Evolutionary conservation across 2,888 invertebrate species (phyloP), one percentile per base, ranked within the genome.

Genomic region (Agrotis puta): DNA sequence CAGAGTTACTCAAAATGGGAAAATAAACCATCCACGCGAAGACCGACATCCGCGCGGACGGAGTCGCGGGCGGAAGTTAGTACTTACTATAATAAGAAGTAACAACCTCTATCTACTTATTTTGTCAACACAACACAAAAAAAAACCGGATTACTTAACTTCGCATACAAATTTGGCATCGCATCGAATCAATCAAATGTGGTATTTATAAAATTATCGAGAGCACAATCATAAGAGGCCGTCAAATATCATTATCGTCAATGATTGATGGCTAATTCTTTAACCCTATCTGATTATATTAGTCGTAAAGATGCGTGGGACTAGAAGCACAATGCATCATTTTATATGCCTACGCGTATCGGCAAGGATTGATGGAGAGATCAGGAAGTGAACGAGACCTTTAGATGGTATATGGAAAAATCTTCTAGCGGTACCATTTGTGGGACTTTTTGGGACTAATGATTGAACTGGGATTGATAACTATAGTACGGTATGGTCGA

Each of bases 191-290:
- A 84, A 85, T 84, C 85, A 85, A 85, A 83, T 65, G 81, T 84
- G 86, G 87, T 90, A 91, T 90, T 91, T 90, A 90, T 88, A 85
- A 88, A 86, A 87, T 91, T 94, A 94, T 94, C 94, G 85, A 85
- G 82, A 83, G 88, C 87, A 90, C 86, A 88, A 94, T 93, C 93
- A 87, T 92, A 93, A 93, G 90, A 91, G 90, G 88, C 89, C 91
- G 94, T 95, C 95, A 94, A 94, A 94, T 94, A 92, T 93, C 90
- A 94, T 94, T 95, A 94, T 94, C 94, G 90, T 92, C 90, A 89
- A 93, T 95, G 95, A 95, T 95, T 92, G 95, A 95, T 95, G 90
- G 93, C 91, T 94, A 94, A 94, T 94, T 91, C 89, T 88, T 88
- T 82, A 85, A 88, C 85, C 81, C 86, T 91, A 94, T 95, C 95